phyloP scores from a whole-genome alignment of 2,888 invertebrate species.

The Rugalucina vietnamica region DNA sequence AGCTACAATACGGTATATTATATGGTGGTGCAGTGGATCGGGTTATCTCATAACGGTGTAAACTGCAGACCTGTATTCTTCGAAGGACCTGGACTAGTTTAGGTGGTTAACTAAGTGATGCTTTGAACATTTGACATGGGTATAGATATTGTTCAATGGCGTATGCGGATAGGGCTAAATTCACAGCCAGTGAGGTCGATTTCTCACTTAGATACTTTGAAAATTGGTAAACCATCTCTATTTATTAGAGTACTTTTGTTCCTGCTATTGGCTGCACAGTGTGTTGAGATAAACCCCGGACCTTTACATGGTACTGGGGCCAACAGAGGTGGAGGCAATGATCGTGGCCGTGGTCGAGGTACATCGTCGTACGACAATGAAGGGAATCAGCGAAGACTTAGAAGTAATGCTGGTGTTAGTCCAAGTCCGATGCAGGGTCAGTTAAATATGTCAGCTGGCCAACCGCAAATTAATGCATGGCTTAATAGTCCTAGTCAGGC shows the following conservation, averaged over 20 bases:
- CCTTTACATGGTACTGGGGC: neutral
- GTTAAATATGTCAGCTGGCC: neutral
- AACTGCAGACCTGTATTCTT: too few relatives aligned
- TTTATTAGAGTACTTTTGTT: neutral
- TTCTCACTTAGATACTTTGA: neutral
- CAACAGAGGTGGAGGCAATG: too few relatives aligned
- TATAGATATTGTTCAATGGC: neutral
- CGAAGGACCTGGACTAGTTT: too few relatives aligned
- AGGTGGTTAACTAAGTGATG: too few relatives aligned
- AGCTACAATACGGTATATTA: too few relatives aligned
- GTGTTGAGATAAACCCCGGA: constrained; percentile 2
- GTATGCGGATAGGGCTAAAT: neutral
- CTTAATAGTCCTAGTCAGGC: neutral
- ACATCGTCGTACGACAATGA: neutral
- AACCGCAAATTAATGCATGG: neutral
- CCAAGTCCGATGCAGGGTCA: neutral
- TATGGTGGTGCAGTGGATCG: too few relatives aligned
- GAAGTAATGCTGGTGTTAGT: neutral
- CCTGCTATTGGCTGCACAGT: neutral
- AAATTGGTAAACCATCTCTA: neutral
- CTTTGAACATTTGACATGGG: too few relatives aligned
- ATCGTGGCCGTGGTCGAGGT: neutral
- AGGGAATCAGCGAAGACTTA: neutral
- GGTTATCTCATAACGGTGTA: too few relatives aligned
- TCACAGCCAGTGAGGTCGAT: neutral